Conservation (phyloP, 2,888 invertebrate genomes). For the Suillia variegata region DNA sequence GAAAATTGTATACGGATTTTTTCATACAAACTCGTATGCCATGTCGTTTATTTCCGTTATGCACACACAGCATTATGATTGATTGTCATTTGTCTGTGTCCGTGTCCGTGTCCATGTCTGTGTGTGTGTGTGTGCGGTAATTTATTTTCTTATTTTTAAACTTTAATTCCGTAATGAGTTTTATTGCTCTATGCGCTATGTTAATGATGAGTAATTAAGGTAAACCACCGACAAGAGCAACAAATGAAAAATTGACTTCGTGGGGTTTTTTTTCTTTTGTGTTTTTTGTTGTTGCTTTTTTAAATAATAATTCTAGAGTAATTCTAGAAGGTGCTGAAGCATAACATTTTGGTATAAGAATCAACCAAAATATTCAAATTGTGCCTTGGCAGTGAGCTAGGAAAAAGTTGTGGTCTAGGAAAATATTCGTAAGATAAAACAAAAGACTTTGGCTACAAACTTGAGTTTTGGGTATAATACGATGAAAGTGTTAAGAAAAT, state of each 20-base stretch:
- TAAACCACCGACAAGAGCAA: background rate
- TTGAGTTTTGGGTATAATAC: no score
- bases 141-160: no score
- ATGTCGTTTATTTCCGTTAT: conserved; percentile 4
- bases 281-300: no score
- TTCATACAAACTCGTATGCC: no score
- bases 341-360: background rate
- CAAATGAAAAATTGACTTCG: no score
- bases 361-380: no score
- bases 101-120: no score
- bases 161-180: background rate
- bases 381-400: no score
- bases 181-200: background rate
- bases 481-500: no score
- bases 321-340: background rate
- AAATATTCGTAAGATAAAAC: background rate
- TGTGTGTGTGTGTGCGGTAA: no score
- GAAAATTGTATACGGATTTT: background rate
- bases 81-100: background rate
- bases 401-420: background rate
- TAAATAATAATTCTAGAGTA: no score
- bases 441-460: background rate
- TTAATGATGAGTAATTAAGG: background rate
- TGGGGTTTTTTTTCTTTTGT: no score
- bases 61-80: background rate